Conservation (phyloP, 1,140 invertebrate species). For the Cheumatopsyche charites region DNA sequence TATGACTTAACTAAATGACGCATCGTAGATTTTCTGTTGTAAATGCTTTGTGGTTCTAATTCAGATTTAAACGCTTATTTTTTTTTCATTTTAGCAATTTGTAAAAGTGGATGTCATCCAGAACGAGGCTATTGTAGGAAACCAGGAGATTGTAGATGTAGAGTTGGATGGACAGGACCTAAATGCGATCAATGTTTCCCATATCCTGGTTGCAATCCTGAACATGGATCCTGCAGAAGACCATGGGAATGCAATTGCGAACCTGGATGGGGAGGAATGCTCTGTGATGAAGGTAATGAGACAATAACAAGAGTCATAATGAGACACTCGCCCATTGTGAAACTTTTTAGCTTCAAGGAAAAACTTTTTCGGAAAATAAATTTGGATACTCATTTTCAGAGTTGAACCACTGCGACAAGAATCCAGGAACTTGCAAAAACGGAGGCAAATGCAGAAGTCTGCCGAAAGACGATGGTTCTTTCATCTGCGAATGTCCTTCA, state of each 20-base stretch:
- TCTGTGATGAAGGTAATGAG: constrained; percentile 78
- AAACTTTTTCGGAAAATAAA: too few relatives aligned
- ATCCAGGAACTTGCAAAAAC: constrained; percentile 73
- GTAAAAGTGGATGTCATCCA: constrained; percentile 78
- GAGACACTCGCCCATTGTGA: too few relatives aligned
- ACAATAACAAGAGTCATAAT: neutral
- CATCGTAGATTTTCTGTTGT: too few relatives aligned
- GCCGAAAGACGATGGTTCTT: constrained; percentile 75
- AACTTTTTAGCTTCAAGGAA: too few relatives aligned
- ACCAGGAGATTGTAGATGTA: constrained; percentile 79
- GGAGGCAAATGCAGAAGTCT: constrained; percentile 80
- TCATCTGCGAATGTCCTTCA: constrained; percentile 70
- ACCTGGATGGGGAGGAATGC: constrained; percentile 84
- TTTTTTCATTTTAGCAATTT: constrained; percentile 71
- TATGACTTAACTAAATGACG: too few relatives aligned
- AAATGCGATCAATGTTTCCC: constrained; percentile 82
- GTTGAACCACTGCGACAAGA: constrained; percentile 76
- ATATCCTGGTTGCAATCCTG: constrained; percentile 77
- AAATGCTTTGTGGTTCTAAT: too few relatives aligned
- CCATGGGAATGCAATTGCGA: constrained; percentile 91
- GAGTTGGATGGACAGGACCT: constrained; percentile 84
- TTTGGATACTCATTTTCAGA: too few relatives aligned
- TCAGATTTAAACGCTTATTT: neutral
- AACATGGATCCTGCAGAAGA: constrained; percentile 79
- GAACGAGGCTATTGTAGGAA: constrained; percentile 84